These are phyloP conservation scores for Sternotherus odoratus DNA, from an alignment of 2,797 vertebrate species.

Conservation along the genomic window DNA sequence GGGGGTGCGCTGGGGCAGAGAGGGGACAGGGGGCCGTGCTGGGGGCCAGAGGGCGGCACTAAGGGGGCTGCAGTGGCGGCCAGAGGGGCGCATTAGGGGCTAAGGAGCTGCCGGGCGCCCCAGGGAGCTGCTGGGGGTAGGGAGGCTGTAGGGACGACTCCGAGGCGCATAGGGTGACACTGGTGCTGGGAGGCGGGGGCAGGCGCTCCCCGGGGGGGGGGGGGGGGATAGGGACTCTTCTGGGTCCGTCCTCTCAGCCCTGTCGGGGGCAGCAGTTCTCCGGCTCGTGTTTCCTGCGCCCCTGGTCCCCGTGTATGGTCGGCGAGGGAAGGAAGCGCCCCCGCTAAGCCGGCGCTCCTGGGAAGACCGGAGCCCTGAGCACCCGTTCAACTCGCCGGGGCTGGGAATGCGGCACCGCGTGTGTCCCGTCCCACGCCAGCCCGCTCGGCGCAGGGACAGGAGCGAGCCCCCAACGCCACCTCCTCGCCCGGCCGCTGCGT, in stretches of 20 bases:
- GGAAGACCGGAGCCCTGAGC: not conserved
- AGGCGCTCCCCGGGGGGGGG: too few relatives aligned
- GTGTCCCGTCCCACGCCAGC: slow-evolving; percentile 7
- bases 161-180: too few relatives aligned
- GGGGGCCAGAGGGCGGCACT: too few relatives aligned
- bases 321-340: not conserved
- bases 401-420: not conserved
- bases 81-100: not conserved
- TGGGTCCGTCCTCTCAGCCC: too few relatives aligned
- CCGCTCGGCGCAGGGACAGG: slow-evolving; percentile 63
- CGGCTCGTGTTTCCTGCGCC: too few relatives aligned
- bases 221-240: not conserved
- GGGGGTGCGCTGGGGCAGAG: too few relatives aligned
- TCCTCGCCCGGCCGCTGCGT: slow-evolving; percentile 11
- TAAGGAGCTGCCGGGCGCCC: too few relatives aligned
- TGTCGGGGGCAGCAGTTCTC: too few relatives aligned
- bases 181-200: too few relatives aligned
- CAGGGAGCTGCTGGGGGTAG: not conserved
- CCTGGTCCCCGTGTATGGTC: too few relatives aligned
- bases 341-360: not conserved
- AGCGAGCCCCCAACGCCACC: slow-evolving; percentile 59
- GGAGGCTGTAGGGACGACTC: too few relatives aligned
- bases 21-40: too few relatives aligned
- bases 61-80: not conserved
- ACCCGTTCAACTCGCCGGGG: not conserved